Base-by-base conservation (phyloP, 2,888 invertebrate species). In the Archips xylosteana region DNA sequence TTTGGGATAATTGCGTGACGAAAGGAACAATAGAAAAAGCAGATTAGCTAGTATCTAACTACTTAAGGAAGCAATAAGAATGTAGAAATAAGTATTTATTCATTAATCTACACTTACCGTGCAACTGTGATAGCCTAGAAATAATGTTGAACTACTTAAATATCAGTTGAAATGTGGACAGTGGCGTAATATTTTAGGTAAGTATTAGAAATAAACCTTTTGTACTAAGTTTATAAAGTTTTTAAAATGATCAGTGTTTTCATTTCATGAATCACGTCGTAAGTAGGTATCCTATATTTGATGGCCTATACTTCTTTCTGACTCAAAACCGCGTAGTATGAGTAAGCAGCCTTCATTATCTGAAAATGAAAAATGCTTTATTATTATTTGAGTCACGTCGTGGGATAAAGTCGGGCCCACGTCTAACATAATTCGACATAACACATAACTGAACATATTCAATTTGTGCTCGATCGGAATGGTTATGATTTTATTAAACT, bases 101-200 rank as follows among this genome's bases (percentile, higher is more conserved):
- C 57, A 66, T 54, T 59, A 78, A 79, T 86, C 87, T 87, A 86
- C 86, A 86, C 86, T 82, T 88, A 89, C 84, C 83, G 85, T 83
- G 84, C 79, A 91, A 86, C 92, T 93, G 93, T 93, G 92, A 93
- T 93, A 92, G 93, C 83, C 84, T 92, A 92, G 89, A 85, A 57
- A 81, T 82, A 82, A 85, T 88, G 85, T 82, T 73, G 72, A 63
- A 64, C 47, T 68, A 68, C 4, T 13, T 67, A 59, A 10, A 64
- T 70, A 75, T 59, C 66, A 65, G 32, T 74, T 76, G 34, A 64
- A 66, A 72, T 67, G 72, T 69, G 51, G 45, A 69, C 59, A 69
- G 34, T 34, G 64, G 45, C 65, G 59, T 65, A 60, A 72, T 34
- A 64, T 64, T 39, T 74, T 65, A 63, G 67, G 70, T 62, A 51